Base-by-base conservation (phyloP, 1,140 invertebrate species). In the Drosophila mauritiana region DNA sequence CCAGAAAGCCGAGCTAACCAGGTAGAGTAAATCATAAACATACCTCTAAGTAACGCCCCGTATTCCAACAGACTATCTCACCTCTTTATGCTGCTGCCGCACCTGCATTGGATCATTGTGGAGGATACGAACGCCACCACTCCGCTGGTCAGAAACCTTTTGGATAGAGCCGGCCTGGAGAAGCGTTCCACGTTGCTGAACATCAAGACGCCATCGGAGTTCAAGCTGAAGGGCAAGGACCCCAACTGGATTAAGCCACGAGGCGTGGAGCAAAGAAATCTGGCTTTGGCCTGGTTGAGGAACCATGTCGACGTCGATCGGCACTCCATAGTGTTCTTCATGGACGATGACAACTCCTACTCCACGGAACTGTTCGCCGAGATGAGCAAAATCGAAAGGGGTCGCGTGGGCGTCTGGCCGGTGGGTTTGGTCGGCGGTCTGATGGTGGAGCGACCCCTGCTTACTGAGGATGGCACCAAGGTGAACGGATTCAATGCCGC, bases 51-150 rank as follows among this genome's bases (percentile, higher is more conserved):
- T 48, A 48, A 48, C 48, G 12, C 27, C 36, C 11, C 4, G 7
- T 10, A 39, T 12, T 13, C 39, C 13, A n/a, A 1, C 31, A 95
- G 98, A 85, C 93, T 99, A 8, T 96, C 97, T 4, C 97, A 99
- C 90, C 97, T 98, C 0, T 95, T 99, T 61, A 94, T 96, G 79
- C 94, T 97, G 63, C 95, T 99, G 31, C 96, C 96, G 55, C 97
- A 98, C 90, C 94, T 99, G 57, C 98, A 99, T 92, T 99, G 98
- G 98, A 97, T 99, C 76, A 92, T 99, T 39, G 94, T 99, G 10
- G 98, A 99, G 93, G 98, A 99, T 93, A 93, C 97, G 0, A 93
- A 94, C 3, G 92, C 92, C 12, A 98, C 96, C 86, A 97, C 96
- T 1, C 85, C 94, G 34, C 93, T 98, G 51, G 97, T 99, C 0